A percentile compares a stretch with the other conserved stretches of the same genome.
These are phyloP conservation scores for Rhogogaster chlorosoma DNA, from an alignment of 2,888 invertebrate genomes.

Conservation along the genomic window DNA sequence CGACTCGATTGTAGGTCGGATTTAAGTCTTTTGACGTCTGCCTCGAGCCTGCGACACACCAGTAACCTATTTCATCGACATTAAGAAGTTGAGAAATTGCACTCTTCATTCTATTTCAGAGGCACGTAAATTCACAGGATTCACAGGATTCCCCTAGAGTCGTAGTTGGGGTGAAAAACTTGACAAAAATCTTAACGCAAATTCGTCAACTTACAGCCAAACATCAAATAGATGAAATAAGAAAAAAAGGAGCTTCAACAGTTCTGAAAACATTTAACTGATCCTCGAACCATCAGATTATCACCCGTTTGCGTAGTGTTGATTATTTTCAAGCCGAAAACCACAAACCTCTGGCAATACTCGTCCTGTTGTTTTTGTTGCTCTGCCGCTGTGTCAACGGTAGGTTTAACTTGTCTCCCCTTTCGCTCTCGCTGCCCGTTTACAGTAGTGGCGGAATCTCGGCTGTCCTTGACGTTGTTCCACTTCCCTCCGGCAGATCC, in stretches of 20 bases:
- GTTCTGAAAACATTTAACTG: background rate
- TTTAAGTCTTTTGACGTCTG: constrained; percentile 86
- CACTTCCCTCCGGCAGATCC: constrained; percentile 73
- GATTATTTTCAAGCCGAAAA: background rate
- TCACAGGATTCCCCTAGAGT: background rate
- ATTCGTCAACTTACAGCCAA: background rate
- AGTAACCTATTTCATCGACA: constrained; percentile 68
- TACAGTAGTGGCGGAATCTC: constrained; percentile 71
- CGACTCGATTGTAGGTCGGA: constrained; percentile 87
- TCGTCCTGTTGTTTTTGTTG: constrained; percentile 78
- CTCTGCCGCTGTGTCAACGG: constrained; percentile 74
- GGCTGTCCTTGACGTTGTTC: constrained; percentile 76
- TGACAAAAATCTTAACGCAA: background rate
- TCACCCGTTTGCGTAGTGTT: background rate
- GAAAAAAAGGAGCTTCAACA: background rate
- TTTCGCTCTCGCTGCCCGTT: constrained; percentile 77
- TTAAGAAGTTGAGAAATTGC: constrained; percentile 44
- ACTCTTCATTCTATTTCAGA: background rate
- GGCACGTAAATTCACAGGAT: background rate
- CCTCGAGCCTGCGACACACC: constrained; percentile 83
- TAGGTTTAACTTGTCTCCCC: constrained; percentile 74
- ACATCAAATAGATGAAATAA: background rate
- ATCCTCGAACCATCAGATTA: background rate
- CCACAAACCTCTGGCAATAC: constrained; percentile 77
- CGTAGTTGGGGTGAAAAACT: background rate